A percentile compares a stretch with the other conserved stretches of the same genome.
These are phyloP conservation scores for Nesoenas mayeri DNA, from an alignment of 2,113 vertebrate species.

Conservation along the genomic window DNA sequence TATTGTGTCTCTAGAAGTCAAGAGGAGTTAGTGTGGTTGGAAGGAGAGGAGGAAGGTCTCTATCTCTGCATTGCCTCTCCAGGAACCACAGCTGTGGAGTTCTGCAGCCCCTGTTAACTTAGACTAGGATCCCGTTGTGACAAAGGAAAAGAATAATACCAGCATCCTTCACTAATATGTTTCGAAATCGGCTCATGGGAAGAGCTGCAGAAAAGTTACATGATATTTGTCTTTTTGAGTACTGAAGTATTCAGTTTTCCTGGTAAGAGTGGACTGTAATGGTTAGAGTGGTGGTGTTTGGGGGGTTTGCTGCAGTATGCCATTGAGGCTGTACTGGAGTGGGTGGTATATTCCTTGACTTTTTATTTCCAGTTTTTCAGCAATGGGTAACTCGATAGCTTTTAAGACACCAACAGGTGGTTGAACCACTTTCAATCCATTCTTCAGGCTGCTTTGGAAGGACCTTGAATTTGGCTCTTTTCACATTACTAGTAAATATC, in stretches of 20 bases:
- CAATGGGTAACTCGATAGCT: background rate
- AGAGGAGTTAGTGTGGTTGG: background rate
- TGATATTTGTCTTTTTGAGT: background rate
- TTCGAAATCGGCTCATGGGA: background rate
- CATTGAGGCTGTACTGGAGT: background rate
- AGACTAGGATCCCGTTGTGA: background rate
- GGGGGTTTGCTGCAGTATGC: background rate
- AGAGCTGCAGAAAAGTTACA: background rate
- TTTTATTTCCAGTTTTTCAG: background rate
- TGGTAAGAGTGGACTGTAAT: background rate
- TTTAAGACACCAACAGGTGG: background rate
- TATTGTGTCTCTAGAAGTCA: background rate
- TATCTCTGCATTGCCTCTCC: background rate
- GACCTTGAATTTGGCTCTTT: background rate
- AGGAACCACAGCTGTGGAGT: background rate
- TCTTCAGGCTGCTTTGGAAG: background rate
- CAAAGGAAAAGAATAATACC: background rate
- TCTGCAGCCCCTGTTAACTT: background rate
- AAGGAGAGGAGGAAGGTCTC: background rate
- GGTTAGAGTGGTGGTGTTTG: background rate
- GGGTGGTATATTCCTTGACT: background rate
- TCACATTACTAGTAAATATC: background rate
- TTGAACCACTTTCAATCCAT: background rate
- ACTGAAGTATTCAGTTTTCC: background rate
- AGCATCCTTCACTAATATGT: background rate